A percentile compares a stretch with the other conserved stretches of the same genome.
These are phyloP conservation scores for Drosophila ambigua DNA, from an alignment of 1,140 invertebrate species.

Conservation along the genomic window DNA sequence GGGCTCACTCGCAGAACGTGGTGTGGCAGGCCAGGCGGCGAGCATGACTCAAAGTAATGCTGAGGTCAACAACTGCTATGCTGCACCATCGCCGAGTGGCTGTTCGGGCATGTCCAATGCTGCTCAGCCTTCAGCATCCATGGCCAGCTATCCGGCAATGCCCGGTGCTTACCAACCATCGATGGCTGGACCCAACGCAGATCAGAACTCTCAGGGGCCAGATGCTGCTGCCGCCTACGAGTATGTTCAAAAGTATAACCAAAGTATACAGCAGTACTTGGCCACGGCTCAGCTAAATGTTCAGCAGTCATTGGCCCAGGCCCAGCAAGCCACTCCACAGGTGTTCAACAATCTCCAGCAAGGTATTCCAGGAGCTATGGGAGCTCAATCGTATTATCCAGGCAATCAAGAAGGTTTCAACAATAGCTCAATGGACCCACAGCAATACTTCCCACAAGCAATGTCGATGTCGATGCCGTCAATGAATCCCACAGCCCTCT, in stretches of 20 bases:
- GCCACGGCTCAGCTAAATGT: slow-evolving; percentile 21
- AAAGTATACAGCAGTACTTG: slow-evolving; percentile 25
- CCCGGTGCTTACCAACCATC: neutral
- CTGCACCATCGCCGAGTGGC: too few relatives aligned
- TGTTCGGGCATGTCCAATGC: neutral
- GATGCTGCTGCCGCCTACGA: too few relatives aligned
- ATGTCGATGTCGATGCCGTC: neutral
- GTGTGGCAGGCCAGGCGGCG: neutral
- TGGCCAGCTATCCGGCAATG: neutral
- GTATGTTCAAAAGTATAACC: slow-evolving; percentile 36
- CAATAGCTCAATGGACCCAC: neutral
- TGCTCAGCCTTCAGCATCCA: neutral
- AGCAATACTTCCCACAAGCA: slow-evolving; percentile 2
- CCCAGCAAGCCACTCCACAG: neutral
- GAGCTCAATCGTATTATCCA: slow-evolving; percentile 9
- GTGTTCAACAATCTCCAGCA: neutral
- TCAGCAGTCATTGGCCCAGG: slow-evolving; percentile 7
- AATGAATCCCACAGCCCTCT: neutral
- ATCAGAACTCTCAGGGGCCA: too few relatives aligned
- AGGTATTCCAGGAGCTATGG: slow-evolving; percentile 1
- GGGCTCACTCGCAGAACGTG: neutral
- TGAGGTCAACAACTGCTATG: too few relatives aligned
- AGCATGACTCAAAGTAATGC: too few relatives aligned
- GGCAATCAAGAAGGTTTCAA: neutral
- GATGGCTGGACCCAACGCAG: neutral